Conservation (phyloP, 2,888 invertebrate species). For the Sympetrum striolatum region DNA sequence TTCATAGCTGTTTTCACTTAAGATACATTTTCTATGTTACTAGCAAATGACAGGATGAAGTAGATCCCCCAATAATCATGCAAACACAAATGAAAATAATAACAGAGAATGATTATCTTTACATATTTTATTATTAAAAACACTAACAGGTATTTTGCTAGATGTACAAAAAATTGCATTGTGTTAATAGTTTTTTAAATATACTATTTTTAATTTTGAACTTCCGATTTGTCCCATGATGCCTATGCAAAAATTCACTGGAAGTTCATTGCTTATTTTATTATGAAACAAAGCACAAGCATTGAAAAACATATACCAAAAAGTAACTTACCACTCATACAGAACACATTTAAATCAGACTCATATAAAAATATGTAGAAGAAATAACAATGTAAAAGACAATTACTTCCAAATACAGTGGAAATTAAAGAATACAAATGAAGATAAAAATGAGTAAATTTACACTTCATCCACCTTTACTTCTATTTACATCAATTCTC, state of each 20-base stretch:
- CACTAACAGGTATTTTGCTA: constrained; percentile 18
- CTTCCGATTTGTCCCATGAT: background rate
- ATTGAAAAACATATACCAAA: background rate
- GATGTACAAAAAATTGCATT: constrained; percentile 34
- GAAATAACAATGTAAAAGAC: background rate
- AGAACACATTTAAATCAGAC: background rate
- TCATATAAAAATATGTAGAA: background rate
- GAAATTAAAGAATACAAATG: background rate
- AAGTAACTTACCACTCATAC: background rate
- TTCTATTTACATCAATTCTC: too few relatives aligned
- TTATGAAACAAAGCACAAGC: background rate
- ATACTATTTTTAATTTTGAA: background rate
- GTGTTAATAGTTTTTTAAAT: background rate
- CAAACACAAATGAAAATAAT: too few relatives aligned
- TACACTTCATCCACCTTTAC: too few relatives aligned
- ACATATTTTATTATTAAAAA: constrained; percentile 26
- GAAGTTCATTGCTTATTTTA: background rate
- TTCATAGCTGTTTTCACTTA: too few relatives aligned
- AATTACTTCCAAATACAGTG: background rate
- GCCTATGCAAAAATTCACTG: background rate
- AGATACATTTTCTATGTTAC: too few relatives aligned
- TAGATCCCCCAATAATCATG: too few relatives aligned
- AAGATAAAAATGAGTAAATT: too few relatives aligned
- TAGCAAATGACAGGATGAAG: too few relatives aligned
- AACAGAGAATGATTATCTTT: background rate